phyloP scores from a whole-genome alignment of 2,888 invertebrate species.

The Leptinotarsa tumamoca region DNA sequence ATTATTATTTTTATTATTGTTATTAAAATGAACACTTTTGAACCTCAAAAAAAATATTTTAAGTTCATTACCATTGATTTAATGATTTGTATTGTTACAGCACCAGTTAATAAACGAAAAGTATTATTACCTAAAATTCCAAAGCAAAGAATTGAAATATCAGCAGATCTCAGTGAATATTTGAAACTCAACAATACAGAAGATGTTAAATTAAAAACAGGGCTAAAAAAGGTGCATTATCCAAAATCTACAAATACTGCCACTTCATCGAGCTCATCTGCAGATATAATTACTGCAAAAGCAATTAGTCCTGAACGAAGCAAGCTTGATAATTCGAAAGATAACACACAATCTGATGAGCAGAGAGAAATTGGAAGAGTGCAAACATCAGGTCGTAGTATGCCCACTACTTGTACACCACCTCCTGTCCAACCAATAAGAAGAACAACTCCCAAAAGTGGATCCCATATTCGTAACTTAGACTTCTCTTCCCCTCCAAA shows the following conservation, averaged over 20 bases:
- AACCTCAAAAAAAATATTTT: not conserved
- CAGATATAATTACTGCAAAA: not conserved
- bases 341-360: not conserved
- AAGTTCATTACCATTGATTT: not conserved
- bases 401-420: slow-evolving; percentile 28
- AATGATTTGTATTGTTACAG: not conserved
- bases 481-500: slow-evolving; percentile 57
- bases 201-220: slow-evolving; percentile 24
- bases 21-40: not conserved
- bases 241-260: slow-evolving; percentile 23
- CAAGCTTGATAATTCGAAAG: not conserved
- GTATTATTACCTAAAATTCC: slow-evolving; percentile 31
- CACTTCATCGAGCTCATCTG: not conserved
- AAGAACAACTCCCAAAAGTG: slow-evolving; percentile 49
- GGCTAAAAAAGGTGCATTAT: slow-evolving; percentile 41
- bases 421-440: slow-evolving; percentile 25
- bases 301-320: not conserved
- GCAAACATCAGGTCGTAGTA: not conserved
- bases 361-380: not conserved
- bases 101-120: not conserved
- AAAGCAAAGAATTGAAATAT: slow-evolving; percentile 29
- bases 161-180: slow-evolving; percentile 30
- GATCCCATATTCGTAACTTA: slow-evolving; percentile 57
- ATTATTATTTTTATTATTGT: no score
- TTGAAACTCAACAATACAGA: slow-evolving; percentile 14